These are phyloP conservation scores for Melanophora roralis DNA, from an alignment of 2,888 invertebrate genomes.

Conservation along the genomic window DNA sequence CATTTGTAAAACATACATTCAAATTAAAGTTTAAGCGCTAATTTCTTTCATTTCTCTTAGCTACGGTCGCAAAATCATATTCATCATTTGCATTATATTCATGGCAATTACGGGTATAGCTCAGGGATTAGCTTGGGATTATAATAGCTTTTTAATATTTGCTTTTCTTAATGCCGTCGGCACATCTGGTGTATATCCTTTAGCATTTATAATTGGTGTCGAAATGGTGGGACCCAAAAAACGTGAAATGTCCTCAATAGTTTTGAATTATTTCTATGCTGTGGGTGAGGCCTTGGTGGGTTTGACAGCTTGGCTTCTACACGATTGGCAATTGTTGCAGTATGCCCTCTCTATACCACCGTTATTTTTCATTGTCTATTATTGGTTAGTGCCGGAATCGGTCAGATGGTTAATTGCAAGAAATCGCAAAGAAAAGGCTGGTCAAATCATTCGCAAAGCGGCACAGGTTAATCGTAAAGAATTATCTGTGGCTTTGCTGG, in stretches of 20 bases:
- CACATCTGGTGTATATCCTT: constrained; percentile 81
- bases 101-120: constrained; percentile 80
- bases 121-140: constrained; percentile 79
- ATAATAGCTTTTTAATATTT: constrained; percentile 78
- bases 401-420: constrained; percentile 82
- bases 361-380: constrained; percentile 80
- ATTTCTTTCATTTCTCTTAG: constrained; percentile 69
- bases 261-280: constrained; percentile 82
- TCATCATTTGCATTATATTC: constrained; percentile 79
- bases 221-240: constrained; percentile 82
- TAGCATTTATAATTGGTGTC: constrained; percentile 81
- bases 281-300: constrained; percentile 82
- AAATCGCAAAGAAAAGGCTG: constrained; percentile 79
- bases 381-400: constrained; percentile 83
- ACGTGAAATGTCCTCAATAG: constrained; percentile 81
- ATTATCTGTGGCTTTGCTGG: constrained; percentile 77
- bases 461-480: constrained; percentile 79
- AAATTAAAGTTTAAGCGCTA: neutral
- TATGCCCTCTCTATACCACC: constrained; percentile 81
- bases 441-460: constrained; percentile 79
- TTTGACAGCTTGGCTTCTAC: constrained; percentile 79
- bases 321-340: constrained; percentile 81
- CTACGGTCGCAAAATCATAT: constrained; percentile 80
- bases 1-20: no score
- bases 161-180: constrained; percentile 81